phyloP scores from a whole-genome alignment of 2,797 vertebrate species.

The Crenichthys baileyi region DNA sequence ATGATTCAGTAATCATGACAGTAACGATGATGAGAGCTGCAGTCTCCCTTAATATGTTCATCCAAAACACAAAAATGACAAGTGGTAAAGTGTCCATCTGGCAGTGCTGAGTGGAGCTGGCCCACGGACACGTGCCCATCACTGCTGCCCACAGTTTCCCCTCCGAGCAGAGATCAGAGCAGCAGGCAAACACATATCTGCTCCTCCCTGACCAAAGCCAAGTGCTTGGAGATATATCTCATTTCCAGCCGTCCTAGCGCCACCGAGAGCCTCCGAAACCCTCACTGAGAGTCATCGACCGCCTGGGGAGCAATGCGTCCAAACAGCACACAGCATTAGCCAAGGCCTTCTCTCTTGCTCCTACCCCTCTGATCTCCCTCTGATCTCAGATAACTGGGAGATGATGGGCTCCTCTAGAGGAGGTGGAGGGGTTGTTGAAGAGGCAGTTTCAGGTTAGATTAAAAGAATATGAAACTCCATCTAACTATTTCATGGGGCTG shows the following conservation, averaged over 20 bases:
- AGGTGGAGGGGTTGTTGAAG: not conserved
- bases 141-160: slow-evolving; percentile 14
- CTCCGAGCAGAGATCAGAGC: slow-evolving; percentile 30
- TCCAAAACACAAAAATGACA: slow-evolving; percentile 41
- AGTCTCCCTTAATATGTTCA: slow-evolving; percentile 36
- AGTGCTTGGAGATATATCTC: not conserved
- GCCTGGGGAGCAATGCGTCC: not conserved
- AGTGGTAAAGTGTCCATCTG: slow-evolving; percentile 61
- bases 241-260: slow-evolving; percentile 20
- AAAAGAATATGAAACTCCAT: not conserved
- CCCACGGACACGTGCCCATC: slow-evolving; percentile 30
- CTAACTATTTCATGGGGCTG: slow-evolving; percentile 10
- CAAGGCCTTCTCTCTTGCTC: slow-evolving; percentile 15
- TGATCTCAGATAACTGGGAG: slow-evolving; percentile 39
- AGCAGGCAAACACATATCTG: slow-evolving; percentile 7
- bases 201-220: slow-evolving; percentile 15
- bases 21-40: slow-evolving; percentile 20
- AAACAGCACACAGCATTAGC: slow-evolving; percentile 26
- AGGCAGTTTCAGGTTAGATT: slow-evolving; percentile 18
- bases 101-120: slow-evolving; percentile 34
- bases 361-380: slow-evolving; percentile 35
- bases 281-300: slow-evolving; percentile 20
- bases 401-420: slow-evolving; percentile 35
- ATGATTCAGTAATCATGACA: slow-evolving; percentile 22
- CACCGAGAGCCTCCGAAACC: not conserved